phyloP scores from a whole-genome alignment of 2,888 invertebrate species.

The Scelioninae gen. 1 region DNA sequence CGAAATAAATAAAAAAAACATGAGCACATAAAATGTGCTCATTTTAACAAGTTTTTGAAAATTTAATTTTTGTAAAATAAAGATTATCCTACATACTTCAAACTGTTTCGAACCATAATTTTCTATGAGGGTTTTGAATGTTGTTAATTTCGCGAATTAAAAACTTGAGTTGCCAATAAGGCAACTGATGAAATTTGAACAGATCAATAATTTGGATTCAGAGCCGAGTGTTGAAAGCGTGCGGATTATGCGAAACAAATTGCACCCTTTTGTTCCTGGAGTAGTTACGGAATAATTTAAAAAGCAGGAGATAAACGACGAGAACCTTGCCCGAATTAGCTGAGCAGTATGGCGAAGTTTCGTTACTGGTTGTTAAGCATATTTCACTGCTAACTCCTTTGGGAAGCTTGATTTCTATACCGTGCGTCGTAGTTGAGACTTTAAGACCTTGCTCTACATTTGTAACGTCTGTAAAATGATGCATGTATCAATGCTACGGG shows the following conservation, averaged over 20 bases:
- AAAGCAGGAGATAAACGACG: constrained; percentile 49
- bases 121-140: no score
- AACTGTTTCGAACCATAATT: no score
- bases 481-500: constrained; percentile 43
- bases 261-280: constrained; percentile 46
- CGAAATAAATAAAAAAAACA: no score
- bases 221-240: background rate
- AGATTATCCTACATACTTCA: no score
- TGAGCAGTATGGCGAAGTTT: constrained; percentile 42
- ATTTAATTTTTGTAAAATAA: no score
- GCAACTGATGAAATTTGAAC: background rate
- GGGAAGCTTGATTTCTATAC: constrained; percentile 60
- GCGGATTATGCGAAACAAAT: constrained; percentile 35
- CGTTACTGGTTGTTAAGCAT: constrained; percentile 57
- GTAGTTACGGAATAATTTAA: constrained; percentile 36
- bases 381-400: constrained; percentile 56
- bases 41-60: no score
- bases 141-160: no score
- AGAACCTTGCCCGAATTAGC: constrained; percentile 54
- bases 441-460: constrained; percentile 65
- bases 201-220: background rate
- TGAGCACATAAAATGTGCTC: no score
- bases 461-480: constrained; percentile 49
- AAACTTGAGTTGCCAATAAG: no score
- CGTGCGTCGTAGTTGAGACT: constrained; percentile 45